Evolutionary conservation across 35 echinoderm and acorn worm species (phyloP).

Genomic region (Apostichopus parvimensis): DNA sequence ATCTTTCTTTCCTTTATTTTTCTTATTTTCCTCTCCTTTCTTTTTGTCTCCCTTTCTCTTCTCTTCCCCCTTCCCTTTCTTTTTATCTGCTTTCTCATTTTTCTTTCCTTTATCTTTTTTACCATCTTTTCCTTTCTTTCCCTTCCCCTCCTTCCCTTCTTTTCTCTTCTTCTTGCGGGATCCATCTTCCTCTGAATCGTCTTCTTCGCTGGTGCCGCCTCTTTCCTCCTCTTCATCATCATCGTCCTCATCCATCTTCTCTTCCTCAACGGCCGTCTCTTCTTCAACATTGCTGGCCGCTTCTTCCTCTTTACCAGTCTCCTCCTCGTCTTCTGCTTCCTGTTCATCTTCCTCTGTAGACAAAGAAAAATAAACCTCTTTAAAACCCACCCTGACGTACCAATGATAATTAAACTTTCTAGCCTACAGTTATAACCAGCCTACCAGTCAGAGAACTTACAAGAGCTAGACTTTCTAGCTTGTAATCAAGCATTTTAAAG

Average conservation of each 20-base stretch:
- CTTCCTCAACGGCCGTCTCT: no score
- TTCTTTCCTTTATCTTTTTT: slow-evolving; percentile 10
- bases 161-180: background rate
- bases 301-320: background rate
- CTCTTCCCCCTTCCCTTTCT: background rate
- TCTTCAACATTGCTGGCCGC: background rate
- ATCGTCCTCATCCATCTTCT: no score
- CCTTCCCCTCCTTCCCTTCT: background rate
- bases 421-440: no score
- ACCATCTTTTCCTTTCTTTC: slow-evolving; percentile 6
- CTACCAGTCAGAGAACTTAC: no score
- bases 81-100: background rate
- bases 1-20: background rate
- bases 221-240: background rate
- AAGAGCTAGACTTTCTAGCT: no score
- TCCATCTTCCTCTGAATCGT: background rate
- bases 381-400: no score
- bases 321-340: background rate
- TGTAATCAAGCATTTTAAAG: no score
- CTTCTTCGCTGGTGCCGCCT: background rate
- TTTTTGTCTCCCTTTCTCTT: background rate
- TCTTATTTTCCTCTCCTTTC: background rate
- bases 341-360: background rate
- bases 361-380: no score
- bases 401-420: no score